Percentiles rank a stretch among this genome's conserved stretches.
Conservation (phyloP, 1,140 invertebrate species). For the Lerema accius region DNA sequence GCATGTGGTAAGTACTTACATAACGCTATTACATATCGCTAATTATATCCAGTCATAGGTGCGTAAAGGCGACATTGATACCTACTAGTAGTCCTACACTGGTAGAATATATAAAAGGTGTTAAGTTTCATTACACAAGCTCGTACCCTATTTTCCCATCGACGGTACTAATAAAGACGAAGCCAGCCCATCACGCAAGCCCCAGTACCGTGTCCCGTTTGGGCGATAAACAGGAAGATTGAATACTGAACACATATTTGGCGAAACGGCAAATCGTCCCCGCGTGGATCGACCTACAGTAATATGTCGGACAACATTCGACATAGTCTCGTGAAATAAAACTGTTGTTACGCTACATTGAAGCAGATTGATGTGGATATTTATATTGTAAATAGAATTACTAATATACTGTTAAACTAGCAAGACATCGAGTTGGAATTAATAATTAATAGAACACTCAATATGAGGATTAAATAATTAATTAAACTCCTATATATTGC, state of each 20-base stretch:
- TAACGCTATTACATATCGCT: too few relatives aligned
- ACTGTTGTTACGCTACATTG: slow-evolving; percentile 1
- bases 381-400: background rate
- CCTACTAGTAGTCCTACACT: background rate
- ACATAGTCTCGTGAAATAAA: slow-evolving; percentile 12
- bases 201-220: slow-evolving; percentile 39
- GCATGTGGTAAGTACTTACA: too few relatives aligned
- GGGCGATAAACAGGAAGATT: slow-evolving; percentile 51
- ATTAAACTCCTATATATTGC: too few relatives aligned
- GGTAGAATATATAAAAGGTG: background rate
- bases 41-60: too few relatives aligned
- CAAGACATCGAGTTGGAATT: too few relatives aligned
- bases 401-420: too few relatives aligned
- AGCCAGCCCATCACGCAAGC: slow-evolving; percentile 17
- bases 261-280: slow-evolving; percentile 48
- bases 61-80: too few relatives aligned
- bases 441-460: too few relatives aligned
- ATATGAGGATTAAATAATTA: too few relatives aligned
- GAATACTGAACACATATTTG: slow-evolving; percentile 59
- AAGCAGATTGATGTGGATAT: background rate
- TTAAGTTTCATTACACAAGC: background rate
- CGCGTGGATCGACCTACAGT: slow-evolving; percentile 36
- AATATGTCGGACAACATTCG: slow-evolving; percentile 27
- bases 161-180: slow-evolving; percentile 28
- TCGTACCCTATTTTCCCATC: slow-evolving; percentile 26